Conservation (phyloP, 2,113 vertebrate genomes). For the Tupaia chinensis region DNA sequence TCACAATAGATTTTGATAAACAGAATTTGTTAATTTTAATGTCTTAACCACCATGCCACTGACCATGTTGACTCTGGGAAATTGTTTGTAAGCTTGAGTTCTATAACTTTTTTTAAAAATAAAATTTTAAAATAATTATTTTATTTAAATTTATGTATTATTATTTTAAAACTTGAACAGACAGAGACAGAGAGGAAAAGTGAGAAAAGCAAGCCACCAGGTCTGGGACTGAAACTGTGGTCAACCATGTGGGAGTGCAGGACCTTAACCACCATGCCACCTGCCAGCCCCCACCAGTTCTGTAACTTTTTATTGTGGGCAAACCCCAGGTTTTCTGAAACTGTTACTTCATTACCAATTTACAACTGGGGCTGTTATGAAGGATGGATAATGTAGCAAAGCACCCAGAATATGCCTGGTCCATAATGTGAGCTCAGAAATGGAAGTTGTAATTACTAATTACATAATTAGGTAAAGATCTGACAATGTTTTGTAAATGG, state of each 20-base stretch:
- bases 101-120: not conserved
- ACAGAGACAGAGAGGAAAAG: too few species aligned
- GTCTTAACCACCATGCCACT: too few species aligned
- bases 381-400: not conserved
- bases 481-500: conserved; percentile 21
- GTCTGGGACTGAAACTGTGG: too few species aligned
- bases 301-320: not conserved
- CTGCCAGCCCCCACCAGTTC: not conserved
- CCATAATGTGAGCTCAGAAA: not conserved
- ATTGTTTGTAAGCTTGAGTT: not conserved
- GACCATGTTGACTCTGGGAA: not conserved
- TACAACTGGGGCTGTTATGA: not conserved
- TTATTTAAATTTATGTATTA: too few species aligned
- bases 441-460: not conserved
- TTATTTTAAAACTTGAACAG: too few species aligned
- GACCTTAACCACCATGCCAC: too few species aligned
- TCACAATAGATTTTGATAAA: not conserved
- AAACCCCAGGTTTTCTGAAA: not conserved
- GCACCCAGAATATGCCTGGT: not conserved
- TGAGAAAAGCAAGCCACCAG: too few species aligned
- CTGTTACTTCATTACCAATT: not conserved
- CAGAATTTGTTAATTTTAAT: not conserved
- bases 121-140: too few species aligned
- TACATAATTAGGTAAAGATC: not conserved
- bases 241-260: too few species aligned